Base-by-base conservation (phyloP, 2,113 vertebrate genomes). In the Calidris pugnax region DNA sequence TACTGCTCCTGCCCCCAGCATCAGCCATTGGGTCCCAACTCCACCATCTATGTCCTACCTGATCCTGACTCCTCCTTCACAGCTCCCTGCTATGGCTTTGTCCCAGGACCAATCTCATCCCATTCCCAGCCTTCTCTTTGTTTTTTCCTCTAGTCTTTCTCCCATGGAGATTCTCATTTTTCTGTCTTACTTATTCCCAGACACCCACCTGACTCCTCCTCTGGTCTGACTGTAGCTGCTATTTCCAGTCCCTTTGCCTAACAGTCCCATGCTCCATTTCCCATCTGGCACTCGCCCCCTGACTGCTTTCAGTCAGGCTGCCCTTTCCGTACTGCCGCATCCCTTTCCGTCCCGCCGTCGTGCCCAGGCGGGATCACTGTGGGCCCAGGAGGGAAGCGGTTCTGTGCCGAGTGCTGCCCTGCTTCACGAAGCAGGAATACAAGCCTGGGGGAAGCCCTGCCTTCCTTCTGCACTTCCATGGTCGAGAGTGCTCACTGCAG, bases 281-380 rank as follows among this genome's bases (percentile, higher is more conserved):
- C 75, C 72, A 27, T 67, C 76, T 84, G 69, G 69, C 83, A 60
- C 53, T 90, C 3, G 4, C 37, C 37, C 72, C 37, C 50, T n/a
- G 41, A 30, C 72, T 76, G 45, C 55, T 77, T 85, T 53, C 24
- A 73, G 37, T 64, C 86, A 71, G 69, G 41, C 75, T 50, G 19
- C 90, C 45, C 53, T 16, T 67, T 78, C 51, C 3, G 0, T 35
- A 15, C 56, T 1, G 1, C 50, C 0, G 19, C 41, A n/a, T 77
- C 90, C 45, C 48, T 16, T 67, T 78, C 51, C 3, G 0, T 37
- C 12, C 56, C 1, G 1, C 50, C 0, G 1, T 53, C 2, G 1
- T 77, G 76, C 68, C 83, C 0, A 0, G 37, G 67, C 55, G 33
- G 63, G 41, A 86, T 85, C n/a, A 2, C 18, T 37, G 50, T 51